These are phyloP conservation scores for Cryptus armator DNA, from an alignment of 2,888 invertebrate genomes.

Conservation along the genomic window DNA sequence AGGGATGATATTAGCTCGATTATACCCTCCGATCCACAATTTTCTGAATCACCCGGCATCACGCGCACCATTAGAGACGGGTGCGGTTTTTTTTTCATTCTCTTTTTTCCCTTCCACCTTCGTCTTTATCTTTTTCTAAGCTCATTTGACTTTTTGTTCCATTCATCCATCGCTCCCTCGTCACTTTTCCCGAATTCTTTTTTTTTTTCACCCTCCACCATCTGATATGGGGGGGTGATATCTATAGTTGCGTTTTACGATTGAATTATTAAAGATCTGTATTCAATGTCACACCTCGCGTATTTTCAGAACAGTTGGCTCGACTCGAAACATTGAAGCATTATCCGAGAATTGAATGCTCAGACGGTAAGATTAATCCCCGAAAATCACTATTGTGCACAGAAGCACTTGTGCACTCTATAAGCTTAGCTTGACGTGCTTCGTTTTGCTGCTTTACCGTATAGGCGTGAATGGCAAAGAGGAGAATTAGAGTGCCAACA, in stretches of 20 bases:
- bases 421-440: constrained; percentile 28
- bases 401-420: constrained; percentile 36
- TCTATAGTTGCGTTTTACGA: background rate
- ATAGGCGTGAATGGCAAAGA: constrained; percentile 33
- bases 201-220: background rate
- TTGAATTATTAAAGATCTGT: background rate
- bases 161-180: constrained; percentile 11
- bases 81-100: constrained; percentile 25
- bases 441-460: constrained; percentile 39
- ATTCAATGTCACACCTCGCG: background rate
- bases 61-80: constrained; percentile 72
- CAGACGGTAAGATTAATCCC: constrained; percentile 17
- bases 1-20: constrained; percentile 79
- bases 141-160: background rate
- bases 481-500: constrained; percentile 7
- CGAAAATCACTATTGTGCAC: constrained; percentile 1
- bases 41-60: constrained; percentile 79
- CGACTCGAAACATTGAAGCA: background rate
- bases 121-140: background rate
- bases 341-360: constrained; percentile 19
- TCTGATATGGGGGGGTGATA: background rate
- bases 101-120: constrained; percentile 57
- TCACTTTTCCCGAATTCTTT: constrained; percentile 52
- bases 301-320: background rate
- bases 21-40: constrained; percentile 79